A percentile compares a stretch with the other conserved stretches of the same genome.
These are phyloP conservation scores for Ladona fulva DNA, from an alignment of 1,140 invertebrate species.

Conservation along the genomic window DNA sequence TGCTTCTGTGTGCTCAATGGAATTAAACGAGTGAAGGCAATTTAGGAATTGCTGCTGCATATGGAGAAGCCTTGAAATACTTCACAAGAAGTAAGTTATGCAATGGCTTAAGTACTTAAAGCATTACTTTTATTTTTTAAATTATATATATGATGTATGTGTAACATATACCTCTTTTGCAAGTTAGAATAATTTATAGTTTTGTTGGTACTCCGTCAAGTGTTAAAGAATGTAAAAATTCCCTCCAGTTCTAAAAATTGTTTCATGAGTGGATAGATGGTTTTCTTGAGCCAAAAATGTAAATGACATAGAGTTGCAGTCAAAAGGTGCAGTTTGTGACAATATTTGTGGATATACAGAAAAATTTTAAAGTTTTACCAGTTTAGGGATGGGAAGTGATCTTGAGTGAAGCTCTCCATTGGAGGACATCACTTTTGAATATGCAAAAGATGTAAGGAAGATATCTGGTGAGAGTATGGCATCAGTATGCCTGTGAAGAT, in stretches of 20 bases:
- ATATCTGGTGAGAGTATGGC: not conserved
- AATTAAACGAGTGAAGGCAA: not conserved
- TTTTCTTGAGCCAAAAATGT: too few relatives aligned
- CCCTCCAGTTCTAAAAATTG: not conserved
- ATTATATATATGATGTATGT: not conserved
- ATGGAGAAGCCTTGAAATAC: not conserved
- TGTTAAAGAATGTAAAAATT: not conserved
- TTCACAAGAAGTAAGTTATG: not conserved
- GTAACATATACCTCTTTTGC: not conserved
- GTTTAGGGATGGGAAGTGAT: too few relatives aligned
- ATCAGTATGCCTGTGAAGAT: not conserved
- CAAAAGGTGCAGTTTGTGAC: conserved; percentile 3
- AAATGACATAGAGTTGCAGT: too few relatives aligned
- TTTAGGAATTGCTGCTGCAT: not conserved
- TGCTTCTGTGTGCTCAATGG: conserved; percentile 3
- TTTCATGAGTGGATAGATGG: too few relatives aligned
- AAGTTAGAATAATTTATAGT: not conserved
- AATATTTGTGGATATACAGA: not conserved
- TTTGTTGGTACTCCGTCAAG: not conserved
- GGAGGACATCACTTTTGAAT: too few relatives aligned
- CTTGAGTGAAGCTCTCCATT: too few relatives aligned
- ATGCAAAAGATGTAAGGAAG: too few relatives aligned
- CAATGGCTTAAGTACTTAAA: not conserved
- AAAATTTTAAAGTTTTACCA: too few relatives aligned
- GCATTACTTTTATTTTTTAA: conserved; percentile 5